phyloP scores from a whole-genome alignment of 1,140 invertebrate species.

The Microplitis demolitor region DNA sequence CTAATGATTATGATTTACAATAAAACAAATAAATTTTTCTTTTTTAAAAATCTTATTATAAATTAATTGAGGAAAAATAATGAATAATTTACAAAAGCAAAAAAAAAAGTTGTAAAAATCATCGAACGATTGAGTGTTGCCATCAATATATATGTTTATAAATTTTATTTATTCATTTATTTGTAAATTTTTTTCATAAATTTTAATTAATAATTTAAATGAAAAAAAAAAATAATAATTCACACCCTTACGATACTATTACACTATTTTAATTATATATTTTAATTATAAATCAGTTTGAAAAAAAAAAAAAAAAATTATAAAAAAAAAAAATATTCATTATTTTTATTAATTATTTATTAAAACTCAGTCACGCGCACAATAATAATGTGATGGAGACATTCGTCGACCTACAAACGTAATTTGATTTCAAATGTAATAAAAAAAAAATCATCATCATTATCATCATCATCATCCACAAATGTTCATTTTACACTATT shows the following conservation, averaged over 20 bases:
- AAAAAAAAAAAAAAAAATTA: conserved; percentile 36
- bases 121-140: too few relatives aligned
- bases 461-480: conserved; percentile 48
- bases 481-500: conserved; percentile 63
- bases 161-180: too few relatives aligned
- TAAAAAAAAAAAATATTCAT: too few relatives aligned
- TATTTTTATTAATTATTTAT: neutral
- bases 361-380: conserved; percentile 59
- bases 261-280: neutral
- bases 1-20: neutral
- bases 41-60: neutral
- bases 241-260: conserved; percentile 26
- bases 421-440: conserved; percentile 58
- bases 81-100: neutral
- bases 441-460: conserved; percentile 39
- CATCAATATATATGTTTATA: too few relatives aligned
- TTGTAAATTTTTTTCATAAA: too few relatives aligned
- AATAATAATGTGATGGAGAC: conserved; percentile 51
- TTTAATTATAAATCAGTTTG: conserved; percentile 31
- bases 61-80: neutral
- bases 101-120: neutral
- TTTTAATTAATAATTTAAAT: conserved; percentile 15
- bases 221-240: conserved; percentile 10
- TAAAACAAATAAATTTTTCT: conserved; percentile 6
- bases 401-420: conserved; percentile 60